Evolutionary conservation across 2,888 invertebrate species (phyloP).

Genomic region (Callinectes sapidus): DNA sequence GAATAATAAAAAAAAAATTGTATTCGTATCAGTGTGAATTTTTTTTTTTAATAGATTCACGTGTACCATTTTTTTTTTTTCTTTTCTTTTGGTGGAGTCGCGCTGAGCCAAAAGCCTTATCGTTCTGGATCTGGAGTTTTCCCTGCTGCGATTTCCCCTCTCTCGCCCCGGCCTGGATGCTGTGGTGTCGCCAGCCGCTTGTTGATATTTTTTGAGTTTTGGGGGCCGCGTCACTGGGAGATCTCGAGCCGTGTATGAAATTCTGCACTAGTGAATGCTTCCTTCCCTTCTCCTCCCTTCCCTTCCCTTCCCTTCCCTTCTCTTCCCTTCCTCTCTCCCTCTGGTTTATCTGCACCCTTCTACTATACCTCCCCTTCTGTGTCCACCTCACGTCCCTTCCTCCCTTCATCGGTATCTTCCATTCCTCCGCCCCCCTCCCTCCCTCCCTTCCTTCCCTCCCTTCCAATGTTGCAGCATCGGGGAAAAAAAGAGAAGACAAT

Average conservation of each 20-base stretch:
- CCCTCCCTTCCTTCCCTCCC: neutral
- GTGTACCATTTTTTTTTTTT: neutral
- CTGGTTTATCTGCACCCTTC: neutral
- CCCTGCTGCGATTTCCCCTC: neutral
- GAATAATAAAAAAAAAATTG: neutral
- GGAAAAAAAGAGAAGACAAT: neutral
- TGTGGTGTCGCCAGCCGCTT: neutral
- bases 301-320: neutral
- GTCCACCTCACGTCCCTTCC: neutral
- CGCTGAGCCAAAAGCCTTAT: slow-evolving; percentile 20
- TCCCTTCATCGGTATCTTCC: neutral
- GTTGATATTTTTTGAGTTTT: slow-evolving; percentile 20
- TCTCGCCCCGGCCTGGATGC: neutral
- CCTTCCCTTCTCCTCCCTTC: neutral
- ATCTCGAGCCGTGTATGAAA: neutral
- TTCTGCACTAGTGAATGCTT: neutral
- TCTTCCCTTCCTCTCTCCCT: neutral
- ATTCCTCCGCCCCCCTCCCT: neutral
- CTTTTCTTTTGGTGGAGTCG: neutral
- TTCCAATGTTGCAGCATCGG: neutral
- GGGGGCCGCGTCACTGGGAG: neutral
- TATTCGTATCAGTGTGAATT: neutral
- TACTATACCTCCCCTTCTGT: neutral
- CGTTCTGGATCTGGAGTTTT: neutral
- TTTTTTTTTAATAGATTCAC: neutral